Conservation (phyloP, 1,140 invertebrate species). For the Chlorops oryzae region DNA sequence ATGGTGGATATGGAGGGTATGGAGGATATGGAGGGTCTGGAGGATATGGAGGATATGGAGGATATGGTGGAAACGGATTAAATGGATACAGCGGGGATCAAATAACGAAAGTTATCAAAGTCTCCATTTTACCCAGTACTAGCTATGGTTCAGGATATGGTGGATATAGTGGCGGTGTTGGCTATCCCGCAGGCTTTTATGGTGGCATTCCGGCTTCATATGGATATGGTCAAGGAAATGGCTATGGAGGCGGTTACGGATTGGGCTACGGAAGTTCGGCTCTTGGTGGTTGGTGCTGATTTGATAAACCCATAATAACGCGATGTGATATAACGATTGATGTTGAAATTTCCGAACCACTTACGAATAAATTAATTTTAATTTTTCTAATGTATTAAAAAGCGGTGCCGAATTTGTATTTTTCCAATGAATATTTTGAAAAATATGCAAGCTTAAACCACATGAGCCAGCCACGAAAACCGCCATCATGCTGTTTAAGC, state of each 20-base stretch:
- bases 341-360: no score
- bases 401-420: no score
- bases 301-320: no score
- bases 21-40: no score
- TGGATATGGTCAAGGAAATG: conserved; percentile 26
- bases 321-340: no score
- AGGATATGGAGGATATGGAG: conserved; percentile 20
- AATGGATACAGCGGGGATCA: no score
- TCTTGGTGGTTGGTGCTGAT: conserved; percentile 17
- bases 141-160: conserved; percentile 6
- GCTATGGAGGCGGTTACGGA: conserved; percentile 29
- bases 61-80: conserved; percentile 27
- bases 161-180: conserved; percentile 12
- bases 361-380: no score
- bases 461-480: no score
- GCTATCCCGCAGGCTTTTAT: conserved; percentile 22
- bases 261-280: conserved; percentile 25
- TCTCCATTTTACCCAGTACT: conserved; percentile 6
- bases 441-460: no score
- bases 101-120: conserved; percentile 35
- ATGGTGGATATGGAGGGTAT: conserved; percentile 9
- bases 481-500: no score
- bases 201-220: conserved; percentile 15
- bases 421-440: no score
- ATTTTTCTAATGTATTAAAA: no score